Conservation (phyloP, 2,888 invertebrate genomes). For the Torymus aiolomorphi region DNA sequence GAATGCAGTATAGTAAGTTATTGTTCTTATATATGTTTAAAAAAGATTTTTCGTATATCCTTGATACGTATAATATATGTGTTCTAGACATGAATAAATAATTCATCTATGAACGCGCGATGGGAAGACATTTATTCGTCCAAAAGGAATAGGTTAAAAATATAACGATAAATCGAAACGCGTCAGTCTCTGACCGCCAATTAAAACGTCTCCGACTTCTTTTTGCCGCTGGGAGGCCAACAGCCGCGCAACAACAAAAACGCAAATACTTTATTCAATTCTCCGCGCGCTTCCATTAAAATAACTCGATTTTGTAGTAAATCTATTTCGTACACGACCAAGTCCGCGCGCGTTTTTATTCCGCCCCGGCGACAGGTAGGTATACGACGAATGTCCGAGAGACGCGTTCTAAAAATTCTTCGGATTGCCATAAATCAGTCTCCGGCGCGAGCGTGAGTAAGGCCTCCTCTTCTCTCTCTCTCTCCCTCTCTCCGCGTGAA, state of each 20-base stretch:
- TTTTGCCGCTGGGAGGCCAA: background rate
- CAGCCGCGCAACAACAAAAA: background rate
- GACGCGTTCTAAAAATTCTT: constrained; percentile 55
- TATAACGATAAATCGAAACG: background rate
- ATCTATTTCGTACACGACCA: constrained; percentile 34
- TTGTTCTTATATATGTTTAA: too few relatives aligned
- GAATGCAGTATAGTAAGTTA: too few relatives aligned
- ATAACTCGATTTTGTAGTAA: constrained; percentile 49
- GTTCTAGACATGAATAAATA: too few relatives aligned
- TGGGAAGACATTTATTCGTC: too few relatives aligned
- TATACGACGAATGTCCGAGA: constrained; percentile 47
- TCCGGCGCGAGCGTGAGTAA: constrained; percentile 17
- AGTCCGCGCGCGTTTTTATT: constrained; percentile 32
- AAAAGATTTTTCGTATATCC: too few relatives aligned
- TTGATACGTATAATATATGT: too few relatives aligned
- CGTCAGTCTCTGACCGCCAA: background rate
- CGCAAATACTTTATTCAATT: constrained; percentile 13
- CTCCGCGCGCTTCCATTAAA: constrained; percentile 49
- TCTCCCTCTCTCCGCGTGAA: constrained; percentile 54
- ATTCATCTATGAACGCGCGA: too few relatives aligned
- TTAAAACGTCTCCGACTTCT: constrained; percentile 18
- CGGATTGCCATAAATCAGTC: constrained; percentile 56
- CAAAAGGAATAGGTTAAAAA: background rate
- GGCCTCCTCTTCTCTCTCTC: constrained; percentile 53
- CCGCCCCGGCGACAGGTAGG: constrained; percentile 38